Evolutionary conservation across 2,888 invertebrate genomes (phyloP).

Genomic region (Calephelis perditalis): DNA sequence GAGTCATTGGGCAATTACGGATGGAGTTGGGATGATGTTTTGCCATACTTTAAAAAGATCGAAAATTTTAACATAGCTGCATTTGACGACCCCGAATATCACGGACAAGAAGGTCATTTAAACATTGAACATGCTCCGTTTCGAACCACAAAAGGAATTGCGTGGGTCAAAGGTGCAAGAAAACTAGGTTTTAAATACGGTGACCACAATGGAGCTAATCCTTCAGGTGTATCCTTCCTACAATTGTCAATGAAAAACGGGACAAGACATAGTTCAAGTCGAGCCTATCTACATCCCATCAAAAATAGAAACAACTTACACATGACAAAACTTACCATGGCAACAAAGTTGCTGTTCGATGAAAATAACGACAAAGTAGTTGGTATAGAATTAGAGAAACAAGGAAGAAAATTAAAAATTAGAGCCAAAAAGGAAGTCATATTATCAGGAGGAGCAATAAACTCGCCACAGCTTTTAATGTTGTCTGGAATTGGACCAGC

Average conservation of each 20-base stretch:
- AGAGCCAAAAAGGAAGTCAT: slow-evolving; percentile 85
- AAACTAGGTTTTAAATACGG: slow-evolving; percentile 78
- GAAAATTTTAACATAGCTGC: slow-evolving; percentile 83
- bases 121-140: slow-evolving; percentile 75
- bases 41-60: slow-evolving; percentile 87
- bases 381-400: slow-evolving; percentile 79
- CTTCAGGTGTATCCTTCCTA: slow-evolving; percentile 79
- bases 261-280: slow-evolving; percentile 81
- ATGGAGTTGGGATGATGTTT: slow-evolving; percentile 85
- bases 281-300: slow-evolving; percentile 81
- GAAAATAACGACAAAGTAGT: slow-evolving; percentile 72
- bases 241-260: slow-evolving; percentile 83
- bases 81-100: slow-evolving; percentile 69
- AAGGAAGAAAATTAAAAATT: slow-evolving; percentile 68
- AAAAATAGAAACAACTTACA: slow-evolving; percentile 79
- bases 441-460: slow-evolving; percentile 85
- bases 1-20: slow-evolving; percentile 82
- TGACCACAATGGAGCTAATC: slow-evolving; percentile 80
- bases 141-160: slow-evolving; percentile 67
- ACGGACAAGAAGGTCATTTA: slow-evolving; percentile 76
- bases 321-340: slow-evolving; percentile 78
- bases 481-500: slow-evolving; percentile 86
- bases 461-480: slow-evolving; percentile 88
- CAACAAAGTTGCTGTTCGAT: slow-evolving; percentile 78
- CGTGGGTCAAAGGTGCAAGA: slow-evolving; percentile 80